Evolutionary conservation across 2,888 invertebrate species (phyloP).

Genomic region (Heteromurus nitidus): DNA sequence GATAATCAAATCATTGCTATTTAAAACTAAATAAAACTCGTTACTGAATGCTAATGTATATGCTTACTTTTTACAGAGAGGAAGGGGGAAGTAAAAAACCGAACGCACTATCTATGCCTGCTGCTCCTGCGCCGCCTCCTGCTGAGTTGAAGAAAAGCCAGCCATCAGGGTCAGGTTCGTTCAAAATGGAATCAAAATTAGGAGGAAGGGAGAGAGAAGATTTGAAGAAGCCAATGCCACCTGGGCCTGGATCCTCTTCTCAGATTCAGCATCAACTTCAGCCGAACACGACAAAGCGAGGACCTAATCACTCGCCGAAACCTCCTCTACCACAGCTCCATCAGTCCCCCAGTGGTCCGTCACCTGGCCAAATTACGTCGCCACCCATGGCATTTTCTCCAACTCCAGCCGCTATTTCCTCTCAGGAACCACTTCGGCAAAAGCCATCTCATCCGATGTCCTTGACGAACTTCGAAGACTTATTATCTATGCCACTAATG

Average conservation of each 20-base stretch:
- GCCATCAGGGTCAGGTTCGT: neutral
- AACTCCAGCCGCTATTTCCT: conserved; percentile 77
- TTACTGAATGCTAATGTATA: neutral
- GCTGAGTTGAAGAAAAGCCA: conserved; percentile 30
- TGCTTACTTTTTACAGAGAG: conserved; percentile 46
- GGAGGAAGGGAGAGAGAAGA: conserved; percentile 33
- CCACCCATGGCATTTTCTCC: conserved; percentile 77
- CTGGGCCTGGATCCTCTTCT: neutral
- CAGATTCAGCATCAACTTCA: conserved; percentile 41
- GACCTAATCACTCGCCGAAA: conserved; percentile 53
- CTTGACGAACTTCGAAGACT: conserved; percentile 69
- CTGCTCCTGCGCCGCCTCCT: conserved; percentile 10
- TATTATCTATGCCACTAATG: conserved; percentile 54
- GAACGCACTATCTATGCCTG: conserved; percentile 23
- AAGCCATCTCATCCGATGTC: conserved; percentile 28
- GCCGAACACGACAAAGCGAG: conserved; percentile 10
- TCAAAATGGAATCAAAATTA: conserved; percentile 40
- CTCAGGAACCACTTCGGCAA: conserved; percentile 69
- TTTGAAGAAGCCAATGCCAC: conserved; percentile 19
- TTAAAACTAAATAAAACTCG: too few relatives aligned
- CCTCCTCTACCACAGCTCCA: conserved; percentile 36
- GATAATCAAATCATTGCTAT: too few relatives aligned
- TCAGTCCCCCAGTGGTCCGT: conserved; percentile 55
- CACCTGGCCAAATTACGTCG: conserved; percentile 40
- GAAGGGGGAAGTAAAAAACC: conserved; percentile 59